Conservation (phyloP, 2,888 invertebrate genomes). For the Chouioia cunea region DNA sequence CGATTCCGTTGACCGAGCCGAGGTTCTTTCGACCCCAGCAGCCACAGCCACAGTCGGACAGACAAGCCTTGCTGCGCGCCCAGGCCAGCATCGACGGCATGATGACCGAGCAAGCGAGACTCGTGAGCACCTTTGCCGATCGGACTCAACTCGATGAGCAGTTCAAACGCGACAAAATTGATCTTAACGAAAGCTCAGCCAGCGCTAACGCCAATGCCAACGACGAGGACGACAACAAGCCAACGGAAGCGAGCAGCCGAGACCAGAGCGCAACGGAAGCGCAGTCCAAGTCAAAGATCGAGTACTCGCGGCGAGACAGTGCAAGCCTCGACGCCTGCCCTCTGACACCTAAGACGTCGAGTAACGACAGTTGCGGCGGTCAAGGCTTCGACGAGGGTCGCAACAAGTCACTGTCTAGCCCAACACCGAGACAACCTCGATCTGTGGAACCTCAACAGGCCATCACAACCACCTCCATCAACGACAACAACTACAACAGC, state of each 20-base stretch:
- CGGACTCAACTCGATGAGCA: slow-evolving; percentile 5
- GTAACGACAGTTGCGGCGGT: slow-evolving; percentile 43
- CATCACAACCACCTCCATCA: slow-evolving; percentile 27
- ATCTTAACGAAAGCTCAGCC: too few relatives aligned
- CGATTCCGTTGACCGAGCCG: too few relatives aligned
- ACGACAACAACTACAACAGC: slow-evolving; percentile 39
- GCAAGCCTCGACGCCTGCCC: too few relatives aligned
- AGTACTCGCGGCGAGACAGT: too few relatives aligned
- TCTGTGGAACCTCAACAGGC: slow-evolving; percentile 38
- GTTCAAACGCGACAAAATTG: neutral
- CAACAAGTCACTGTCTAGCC: slow-evolving; percentile 53
- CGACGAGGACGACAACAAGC: neutral
- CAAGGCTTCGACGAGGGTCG: slow-evolving; percentile 63
- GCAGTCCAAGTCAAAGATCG: too few relatives aligned
- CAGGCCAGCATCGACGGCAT: slow-evolving; percentile 49
- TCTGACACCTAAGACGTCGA: slow-evolving; percentile 17
- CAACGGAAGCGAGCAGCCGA: neutral
- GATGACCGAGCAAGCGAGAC: slow-evolving; percentile 54
- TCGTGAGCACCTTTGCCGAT: slow-evolving; percentile 36
- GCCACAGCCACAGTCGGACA: neutral
- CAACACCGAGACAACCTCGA: neutral
- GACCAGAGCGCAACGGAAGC: neutral
- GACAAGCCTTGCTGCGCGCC: too few relatives aligned
- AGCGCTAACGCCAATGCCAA: neutral
- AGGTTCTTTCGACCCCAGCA: slow-evolving; percentile 31